Conservation (phyloP, 2,888 invertebrate species). For the Syrphus vitripennis region DNA sequence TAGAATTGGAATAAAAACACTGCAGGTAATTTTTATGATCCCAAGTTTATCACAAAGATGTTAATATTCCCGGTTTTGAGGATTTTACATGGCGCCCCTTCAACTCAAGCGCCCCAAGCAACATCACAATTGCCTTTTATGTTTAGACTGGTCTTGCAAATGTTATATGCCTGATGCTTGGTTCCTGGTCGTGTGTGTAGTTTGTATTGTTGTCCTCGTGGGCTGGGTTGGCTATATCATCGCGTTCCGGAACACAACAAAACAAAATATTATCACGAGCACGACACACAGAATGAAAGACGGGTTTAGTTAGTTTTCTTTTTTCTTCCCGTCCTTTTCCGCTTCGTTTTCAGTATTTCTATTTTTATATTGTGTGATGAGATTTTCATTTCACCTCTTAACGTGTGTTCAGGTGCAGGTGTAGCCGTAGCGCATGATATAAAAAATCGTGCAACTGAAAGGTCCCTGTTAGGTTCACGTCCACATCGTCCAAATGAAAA, state of each 20-base stretch:
- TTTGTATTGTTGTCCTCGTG: not conserved
- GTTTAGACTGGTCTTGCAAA: not conserved
- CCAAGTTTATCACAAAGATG: too few species aligned
- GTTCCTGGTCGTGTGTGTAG: conserved; percentile 39
- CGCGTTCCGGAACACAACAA: conserved; percentile 47
- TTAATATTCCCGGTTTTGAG: not conserved
- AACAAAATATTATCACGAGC: conserved; percentile 21
- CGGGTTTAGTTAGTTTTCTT: not conserved
- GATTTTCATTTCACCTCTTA: conserved; percentile 36
- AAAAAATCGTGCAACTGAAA: conserved; percentile 5
- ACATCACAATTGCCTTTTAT: not conserved
- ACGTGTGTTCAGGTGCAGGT: conserved; percentile 2
- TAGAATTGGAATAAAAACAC: too few species aligned
- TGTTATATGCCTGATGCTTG: not conserved
- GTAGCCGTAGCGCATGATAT: not conserved
- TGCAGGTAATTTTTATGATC: too few species aligned
- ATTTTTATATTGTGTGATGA: conserved; percentile 22
- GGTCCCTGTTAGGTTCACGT: conserved; percentile 6
- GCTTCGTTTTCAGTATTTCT: conserved; percentile 7
- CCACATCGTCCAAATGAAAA: conserved; percentile 14
- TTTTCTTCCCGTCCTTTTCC: not conserved
- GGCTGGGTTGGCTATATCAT: conserved; percentile 1
- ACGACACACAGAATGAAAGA: conserved; percentile 31
- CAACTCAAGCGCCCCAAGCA: too few species aligned
- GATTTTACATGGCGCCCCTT: not conserved